Conservation (phyloP, 2,113 vertebrate species). For the Narcine bancroftii region DNA sequence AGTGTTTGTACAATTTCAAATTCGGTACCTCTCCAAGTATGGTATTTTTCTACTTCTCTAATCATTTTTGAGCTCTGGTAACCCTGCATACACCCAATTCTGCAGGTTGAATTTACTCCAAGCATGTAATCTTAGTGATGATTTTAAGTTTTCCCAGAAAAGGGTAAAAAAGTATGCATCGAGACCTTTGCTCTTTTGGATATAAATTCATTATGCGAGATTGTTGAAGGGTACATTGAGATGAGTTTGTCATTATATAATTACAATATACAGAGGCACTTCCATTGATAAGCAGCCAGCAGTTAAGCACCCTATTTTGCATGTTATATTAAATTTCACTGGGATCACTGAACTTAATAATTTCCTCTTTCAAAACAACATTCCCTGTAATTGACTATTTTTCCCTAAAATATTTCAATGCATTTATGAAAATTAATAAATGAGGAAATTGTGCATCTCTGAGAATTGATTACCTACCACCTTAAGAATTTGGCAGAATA, state of each 20-base stretch:
- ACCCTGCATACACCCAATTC: background rate
- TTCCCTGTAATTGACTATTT: background rate
- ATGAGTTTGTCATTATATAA: too few species aligned
- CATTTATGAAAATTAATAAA: background rate
- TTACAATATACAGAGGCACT: too few species aligned
- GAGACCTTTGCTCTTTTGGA: too few species aligned
- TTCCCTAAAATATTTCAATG: background rate
- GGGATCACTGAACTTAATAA: background rate
- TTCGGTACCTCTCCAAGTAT: slow-evolving; percentile 31
- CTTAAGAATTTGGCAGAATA: too few species aligned
- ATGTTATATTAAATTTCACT: background rate
- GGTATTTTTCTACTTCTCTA: slow-evolving; percentile 17
- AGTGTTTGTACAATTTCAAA: background rate
- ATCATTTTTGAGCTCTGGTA: slow-evolving; percentile 17
- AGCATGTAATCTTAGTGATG: background rate
- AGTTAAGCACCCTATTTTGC: background rate
- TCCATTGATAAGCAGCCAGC: too few species aligned
- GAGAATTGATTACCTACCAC: background rate
- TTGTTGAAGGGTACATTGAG: background rate
- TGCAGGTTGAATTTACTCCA: slow-evolving; percentile 10
- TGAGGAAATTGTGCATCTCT: background rate
- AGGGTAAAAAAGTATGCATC: slow-evolving; percentile 13
- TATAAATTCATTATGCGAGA: background rate
- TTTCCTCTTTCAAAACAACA: background rate
- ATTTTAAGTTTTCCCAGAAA: slow-evolving; percentile 1